Conservation (phyloP, 1,140 invertebrate genomes). For the Atopsyche davidsoni region DNA sequence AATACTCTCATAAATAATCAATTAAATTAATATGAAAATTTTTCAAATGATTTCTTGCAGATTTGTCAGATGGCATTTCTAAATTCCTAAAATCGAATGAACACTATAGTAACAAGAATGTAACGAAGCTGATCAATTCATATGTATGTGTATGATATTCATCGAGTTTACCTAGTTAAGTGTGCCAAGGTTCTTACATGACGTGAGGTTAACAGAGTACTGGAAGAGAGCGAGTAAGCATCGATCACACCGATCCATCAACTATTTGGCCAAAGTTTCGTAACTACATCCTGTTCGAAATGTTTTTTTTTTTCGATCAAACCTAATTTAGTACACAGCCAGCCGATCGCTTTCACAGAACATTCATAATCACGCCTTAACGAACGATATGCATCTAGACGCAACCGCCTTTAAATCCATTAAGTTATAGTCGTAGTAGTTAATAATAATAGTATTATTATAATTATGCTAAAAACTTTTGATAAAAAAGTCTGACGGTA, state of each 20-base stretch:
- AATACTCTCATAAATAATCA: not conserved
- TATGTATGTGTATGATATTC: conserved; percentile 18
- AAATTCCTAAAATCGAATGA: conserved; percentile 12
- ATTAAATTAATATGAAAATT: not conserved
- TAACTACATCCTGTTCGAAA: conserved; percentile 8
- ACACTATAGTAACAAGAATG: conserved; percentile 15
- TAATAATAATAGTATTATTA: conserved; percentile 14
- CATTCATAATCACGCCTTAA: conserved; percentile 23
- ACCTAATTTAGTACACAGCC: conserved; percentile 6
- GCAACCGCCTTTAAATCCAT: conserved; percentile 22
- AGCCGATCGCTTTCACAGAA: conserved; percentile 13
- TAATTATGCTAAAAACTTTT: conserved; percentile 21
- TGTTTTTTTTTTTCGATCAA: conserved; percentile 1
- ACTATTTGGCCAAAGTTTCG: conserved; percentile 17
- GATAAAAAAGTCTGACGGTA: conserved; percentile 28
- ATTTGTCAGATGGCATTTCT: conserved; percentile 7
- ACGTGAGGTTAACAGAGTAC: conserved; percentile 14
- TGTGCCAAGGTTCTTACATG: conserved; percentile 15
- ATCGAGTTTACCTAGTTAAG: conserved; percentile 13
- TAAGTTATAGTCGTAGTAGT: conserved; percentile 19
- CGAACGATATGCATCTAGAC: conserved; percentile 27
- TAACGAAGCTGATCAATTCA: conserved; percentile 12
- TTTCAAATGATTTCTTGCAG: not conserved
- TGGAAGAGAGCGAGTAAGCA: conserved; percentile 14
- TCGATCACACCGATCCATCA: conserved; percentile 10